These are phyloP conservation scores for Nipponia nippon DNA, from an alignment of 2,113 vertebrate genomes.

Conservation along the genomic window DNA sequence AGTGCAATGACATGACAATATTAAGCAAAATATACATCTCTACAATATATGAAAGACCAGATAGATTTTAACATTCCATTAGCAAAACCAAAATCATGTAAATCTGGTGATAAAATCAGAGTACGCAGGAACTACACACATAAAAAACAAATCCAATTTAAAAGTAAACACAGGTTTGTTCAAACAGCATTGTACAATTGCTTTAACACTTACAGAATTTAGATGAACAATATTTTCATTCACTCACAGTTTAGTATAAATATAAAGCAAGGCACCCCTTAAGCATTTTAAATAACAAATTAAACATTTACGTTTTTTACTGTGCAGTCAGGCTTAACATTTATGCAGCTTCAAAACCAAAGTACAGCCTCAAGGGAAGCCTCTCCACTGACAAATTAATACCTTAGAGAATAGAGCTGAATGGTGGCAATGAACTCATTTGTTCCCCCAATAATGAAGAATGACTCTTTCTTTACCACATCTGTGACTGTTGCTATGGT, in stretches of 20 bases:
- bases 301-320: slow-evolving; percentile 87
- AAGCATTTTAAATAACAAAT: slow-evolving; percentile 84
- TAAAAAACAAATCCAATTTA: slow-evolving; percentile 73
- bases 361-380: slow-evolving; percentile 82
- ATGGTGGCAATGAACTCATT: slow-evolving; percentile 92
- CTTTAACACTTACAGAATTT: slow-evolving; percentile 69
- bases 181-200: slow-evolving; percentile 29
- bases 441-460: slow-evolving; percentile 93
- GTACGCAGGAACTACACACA: slow-evolving; percentile 32
- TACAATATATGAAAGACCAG: not conserved
- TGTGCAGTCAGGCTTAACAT: slow-evolving; percentile 83
- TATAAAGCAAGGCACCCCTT: slow-evolving; percentile 81
- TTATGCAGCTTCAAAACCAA: slow-evolving; percentile 83
- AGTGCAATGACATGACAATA: not conserved
- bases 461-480: slow-evolving; percentile 88
- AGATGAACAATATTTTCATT: slow-evolving; percentile 77
- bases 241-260: slow-evolving; percentile 79
- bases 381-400: slow-evolving; percentile 88
- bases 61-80: not conserved
- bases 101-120: slow-evolving; percentile 54
- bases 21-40: slow-evolving; percentile 15
- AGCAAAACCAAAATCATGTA: slow-evolving; percentile 28
- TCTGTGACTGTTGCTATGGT: slow-evolving; percentile 91
- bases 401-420: slow-evolving; percentile 87
- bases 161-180: slow-evolving; percentile 50